These are phyloP conservation scores for Spilogale gracilis DNA, from an alignment of 2,113 vertebrate genomes.

Conservation along the genomic window DNA sequence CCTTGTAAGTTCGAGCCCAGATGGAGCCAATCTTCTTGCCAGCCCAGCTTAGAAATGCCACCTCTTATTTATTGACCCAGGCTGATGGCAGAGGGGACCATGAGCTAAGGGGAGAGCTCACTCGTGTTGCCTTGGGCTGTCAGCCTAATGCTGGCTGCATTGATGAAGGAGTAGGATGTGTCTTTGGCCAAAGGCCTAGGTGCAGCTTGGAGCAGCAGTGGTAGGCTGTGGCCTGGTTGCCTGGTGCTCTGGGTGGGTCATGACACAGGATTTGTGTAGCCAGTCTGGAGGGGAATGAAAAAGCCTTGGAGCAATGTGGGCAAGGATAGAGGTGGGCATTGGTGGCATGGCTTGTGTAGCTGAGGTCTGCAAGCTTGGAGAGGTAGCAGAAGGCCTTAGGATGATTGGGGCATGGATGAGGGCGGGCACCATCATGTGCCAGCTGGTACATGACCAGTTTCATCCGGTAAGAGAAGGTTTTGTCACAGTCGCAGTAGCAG, in stretches of 20 bases:
- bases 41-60: background rate
- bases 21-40: background rate
- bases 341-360: constrained; percentile 84
- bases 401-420: constrained; percentile 80
- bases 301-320: constrained; percentile 83
- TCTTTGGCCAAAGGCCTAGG: constrained; percentile 82
- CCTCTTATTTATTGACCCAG: constrained; percentile 5
- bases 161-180: constrained; percentile 82
- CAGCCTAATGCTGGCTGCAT: constrained; percentile 73
- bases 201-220: constrained; percentile 76
- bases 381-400: constrained; percentile 85
- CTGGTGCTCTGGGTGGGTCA: background rate
- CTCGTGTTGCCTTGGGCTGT: constrained; percentile 49
- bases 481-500: constrained; percentile 82
- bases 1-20: background rate
- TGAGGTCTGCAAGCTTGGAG: constrained; percentile 82
- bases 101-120: background rate
- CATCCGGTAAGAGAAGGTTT: constrained; percentile 84
- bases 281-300: constrained; percentile 83
- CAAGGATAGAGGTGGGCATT: constrained; percentile 86
- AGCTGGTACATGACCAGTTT: constrained; percentile 82
- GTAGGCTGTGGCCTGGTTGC: background rate
- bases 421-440: constrained; percentile 79
- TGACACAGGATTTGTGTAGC: constrained; percentile 81
- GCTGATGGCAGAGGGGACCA: background rate